A percentile compares a stretch with the other conserved stretches of the same genome.
Conservation (phyloP, 2,888 invertebrate genomes). For the Melanostoma mellinum region DNA sequence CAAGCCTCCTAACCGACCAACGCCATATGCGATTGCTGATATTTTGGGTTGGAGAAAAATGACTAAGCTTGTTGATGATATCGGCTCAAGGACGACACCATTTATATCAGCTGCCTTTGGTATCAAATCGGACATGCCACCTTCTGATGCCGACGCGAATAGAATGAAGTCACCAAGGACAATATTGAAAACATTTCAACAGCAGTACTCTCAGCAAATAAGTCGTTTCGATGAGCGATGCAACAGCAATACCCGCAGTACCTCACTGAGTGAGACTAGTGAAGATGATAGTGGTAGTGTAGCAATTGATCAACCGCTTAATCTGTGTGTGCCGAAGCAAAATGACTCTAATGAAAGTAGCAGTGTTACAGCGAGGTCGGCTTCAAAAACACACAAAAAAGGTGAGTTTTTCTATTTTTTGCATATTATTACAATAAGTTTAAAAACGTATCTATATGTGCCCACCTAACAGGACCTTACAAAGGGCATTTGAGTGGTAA, state of each 20-base stretch:
- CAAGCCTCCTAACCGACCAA: slow-evolving; percentile 90
- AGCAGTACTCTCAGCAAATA: slow-evolving; percentile 78
- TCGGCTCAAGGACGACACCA: slow-evolving; percentile 33
- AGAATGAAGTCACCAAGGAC: slow-evolving; percentile 79
- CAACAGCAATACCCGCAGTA: slow-evolving; percentile 76
- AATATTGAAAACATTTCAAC: slow-evolving; percentile 79
- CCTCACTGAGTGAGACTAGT: slow-evolving; percentile 82
- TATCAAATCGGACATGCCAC: slow-evolving; percentile 8
- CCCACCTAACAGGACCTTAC: too few relatives aligned
- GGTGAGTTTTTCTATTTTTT: slow-evolving; percentile 70
- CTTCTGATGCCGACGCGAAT: slow-evolving; percentile 45
- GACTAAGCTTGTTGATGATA: slow-evolving; percentile 28
- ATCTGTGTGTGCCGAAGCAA: slow-evolving; percentile 84
- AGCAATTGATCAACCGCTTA: slow-evolving; percentile 84
- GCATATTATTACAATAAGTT: too few relatives aligned
- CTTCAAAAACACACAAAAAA: slow-evolving; percentile 74
- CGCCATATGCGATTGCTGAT: slow-evolving; percentile 93
- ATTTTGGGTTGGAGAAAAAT: slow-evolving; percentile 87
- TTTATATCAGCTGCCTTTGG: slow-evolving; percentile 23
- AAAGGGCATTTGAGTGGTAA: too few relatives aligned
- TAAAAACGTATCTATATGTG: too few relatives aligned
- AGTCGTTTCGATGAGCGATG: slow-evolving; percentile 72
- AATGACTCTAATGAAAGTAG: slow-evolving; percentile 71
- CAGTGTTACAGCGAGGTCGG: slow-evolving; percentile 75
- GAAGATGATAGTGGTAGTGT: slow-evolving; percentile 79